These are phyloP conservation scores for Octomys mimax DNA, from an alignment of 2,797 vertebrate species.

Conservation along the genomic window DNA sequence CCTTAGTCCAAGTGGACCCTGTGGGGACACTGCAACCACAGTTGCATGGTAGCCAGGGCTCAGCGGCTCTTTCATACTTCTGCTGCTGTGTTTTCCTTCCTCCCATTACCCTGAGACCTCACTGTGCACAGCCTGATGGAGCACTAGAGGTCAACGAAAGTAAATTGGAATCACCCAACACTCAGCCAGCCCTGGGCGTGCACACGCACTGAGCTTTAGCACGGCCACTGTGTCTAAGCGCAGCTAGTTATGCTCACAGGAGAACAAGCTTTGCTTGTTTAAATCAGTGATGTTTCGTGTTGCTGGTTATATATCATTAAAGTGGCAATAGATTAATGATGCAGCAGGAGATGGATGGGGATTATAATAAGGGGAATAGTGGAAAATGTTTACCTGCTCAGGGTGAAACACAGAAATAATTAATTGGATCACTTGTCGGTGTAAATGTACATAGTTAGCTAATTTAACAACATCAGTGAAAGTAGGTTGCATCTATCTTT, in stretches of 20 bases:
- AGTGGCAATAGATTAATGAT: not conserved
- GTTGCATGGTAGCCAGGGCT: not conserved
- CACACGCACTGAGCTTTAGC: not conserved
- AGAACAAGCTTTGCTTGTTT: not conserved
- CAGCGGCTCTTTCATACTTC: not conserved
- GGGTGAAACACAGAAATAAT: not conserved
- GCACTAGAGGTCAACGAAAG: rapidly evolving
- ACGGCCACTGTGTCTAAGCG: not conserved
- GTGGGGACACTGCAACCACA: not conserved
- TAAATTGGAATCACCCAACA: not conserved
- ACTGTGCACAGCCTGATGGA: not conserved
- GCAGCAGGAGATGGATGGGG: not conserved
- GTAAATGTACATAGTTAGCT: constrained; percentile 54
- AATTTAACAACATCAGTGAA: constrained; percentile 52
- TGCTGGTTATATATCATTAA: not conserved
- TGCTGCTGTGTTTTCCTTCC: rapidly evolving
- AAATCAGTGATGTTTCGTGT: not conserved
- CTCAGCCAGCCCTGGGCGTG: rapidly evolving
- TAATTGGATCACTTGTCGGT: constrained; percentile 52
- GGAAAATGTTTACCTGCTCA: not conserved
- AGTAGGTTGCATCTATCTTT: constrained; percentile 74
- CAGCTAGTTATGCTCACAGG: not conserved
- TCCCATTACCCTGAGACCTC: not conserved
- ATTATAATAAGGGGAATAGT: not conserved
- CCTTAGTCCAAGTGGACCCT: no score